Conservation (phyloP, 2,113 vertebrate genomes). For the Periophthalmus modestus region DNA sequence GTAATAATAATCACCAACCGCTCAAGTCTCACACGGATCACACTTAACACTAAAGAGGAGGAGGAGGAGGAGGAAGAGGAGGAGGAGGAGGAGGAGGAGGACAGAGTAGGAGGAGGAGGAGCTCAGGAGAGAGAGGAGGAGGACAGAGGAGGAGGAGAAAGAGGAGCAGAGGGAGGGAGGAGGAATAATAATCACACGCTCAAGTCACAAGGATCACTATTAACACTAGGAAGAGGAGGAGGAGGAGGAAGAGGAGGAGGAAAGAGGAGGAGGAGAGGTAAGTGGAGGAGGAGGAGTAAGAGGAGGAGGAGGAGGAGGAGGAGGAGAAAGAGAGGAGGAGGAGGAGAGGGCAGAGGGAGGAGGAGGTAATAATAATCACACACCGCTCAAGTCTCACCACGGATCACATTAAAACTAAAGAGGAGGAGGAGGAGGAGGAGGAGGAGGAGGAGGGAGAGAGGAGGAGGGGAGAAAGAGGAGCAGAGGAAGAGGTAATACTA, state of each 20-base stretch:
- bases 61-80: not conserved
- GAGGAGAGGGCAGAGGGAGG: no score
- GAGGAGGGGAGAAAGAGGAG: no score
- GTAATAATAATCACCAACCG: slow-evolving; percentile 13
- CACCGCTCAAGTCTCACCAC: slow-evolving; percentile 8
- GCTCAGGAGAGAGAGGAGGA: no score
- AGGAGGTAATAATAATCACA: slow-evolving; percentile 2
- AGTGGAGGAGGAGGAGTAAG: not conserved
- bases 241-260: not conserved
- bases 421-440: not conserved
- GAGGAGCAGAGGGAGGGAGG: not conserved
- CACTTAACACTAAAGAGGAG: slow-evolving; percentile 10
- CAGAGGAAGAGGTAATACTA: not conserved
- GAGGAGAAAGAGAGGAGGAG: not conserved
- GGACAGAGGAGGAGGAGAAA: no score
- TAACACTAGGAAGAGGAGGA: not conserved
- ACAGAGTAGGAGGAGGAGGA: no score
- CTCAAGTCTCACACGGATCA: slow-evolving; percentile 10
- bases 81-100: no score
- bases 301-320: not conserved
- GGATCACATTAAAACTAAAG: slow-evolving; percentile 11
- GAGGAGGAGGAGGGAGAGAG: not conserved
- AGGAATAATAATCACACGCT: not conserved
- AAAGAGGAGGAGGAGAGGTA: not conserved
- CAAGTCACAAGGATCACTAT: no score